Percentiles rank a stretch among this genome's conserved stretches.
These are phyloP conservation scores for Diglossa brunneiventris DNA, from an alignment of 2,113 vertebrate genomes.

Conservation along the genomic window DNA sequence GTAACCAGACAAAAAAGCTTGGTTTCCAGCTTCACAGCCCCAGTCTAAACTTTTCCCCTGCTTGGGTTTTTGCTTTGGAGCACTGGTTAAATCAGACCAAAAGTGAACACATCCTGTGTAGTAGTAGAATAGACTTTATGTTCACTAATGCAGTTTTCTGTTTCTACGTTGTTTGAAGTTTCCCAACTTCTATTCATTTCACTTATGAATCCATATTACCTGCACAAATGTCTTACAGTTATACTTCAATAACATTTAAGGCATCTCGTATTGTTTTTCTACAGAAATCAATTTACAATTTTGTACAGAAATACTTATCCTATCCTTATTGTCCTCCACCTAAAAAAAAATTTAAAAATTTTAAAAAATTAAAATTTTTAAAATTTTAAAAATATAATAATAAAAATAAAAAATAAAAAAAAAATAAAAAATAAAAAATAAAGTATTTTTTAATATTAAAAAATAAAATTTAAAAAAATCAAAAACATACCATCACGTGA, in stretches of 20 bases:
- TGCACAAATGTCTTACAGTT: background rate
- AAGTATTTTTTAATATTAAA: no score
- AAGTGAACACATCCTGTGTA: background rate
- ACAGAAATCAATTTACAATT: background rate
- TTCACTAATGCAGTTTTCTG: background rate
- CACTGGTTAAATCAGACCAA: background rate
- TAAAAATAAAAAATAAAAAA: no score
- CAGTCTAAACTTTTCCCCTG: background rate
- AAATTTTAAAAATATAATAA: no score
- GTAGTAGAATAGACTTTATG: background rate
- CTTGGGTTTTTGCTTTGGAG: background rate
- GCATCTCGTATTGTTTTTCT: background rate
- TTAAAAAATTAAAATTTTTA: no score
- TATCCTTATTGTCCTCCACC: rapidly evolving
- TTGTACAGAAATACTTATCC: background rate
- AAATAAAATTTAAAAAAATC: background rate
- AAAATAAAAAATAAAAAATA: no score
- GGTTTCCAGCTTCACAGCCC: background rate
- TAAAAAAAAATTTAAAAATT: no score
- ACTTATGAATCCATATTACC: background rate
- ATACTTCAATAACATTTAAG: background rate
- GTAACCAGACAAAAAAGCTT: background rate
- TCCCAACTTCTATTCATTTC: background rate
- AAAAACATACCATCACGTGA: background rate
- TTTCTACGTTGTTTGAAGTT: background rate